Percentiles rank a stretch among this genome's conserved stretches.
Conservation (phyloP, 2,888 invertebrate species). For the Nomada lathburiana region DNA sequence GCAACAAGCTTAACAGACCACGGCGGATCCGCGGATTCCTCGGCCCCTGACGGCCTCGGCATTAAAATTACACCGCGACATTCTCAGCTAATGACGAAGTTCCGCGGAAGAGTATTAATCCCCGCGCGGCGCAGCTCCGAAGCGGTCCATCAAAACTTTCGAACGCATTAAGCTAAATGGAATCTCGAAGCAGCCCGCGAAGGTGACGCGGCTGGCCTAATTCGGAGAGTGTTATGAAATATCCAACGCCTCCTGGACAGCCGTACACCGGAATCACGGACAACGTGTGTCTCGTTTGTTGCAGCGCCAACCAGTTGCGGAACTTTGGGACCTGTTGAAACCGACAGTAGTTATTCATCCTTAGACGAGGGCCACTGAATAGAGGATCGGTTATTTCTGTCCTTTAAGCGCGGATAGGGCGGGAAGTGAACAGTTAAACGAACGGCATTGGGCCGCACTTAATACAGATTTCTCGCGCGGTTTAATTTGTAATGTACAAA, state of each 20-base stretch:
- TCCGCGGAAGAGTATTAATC: slow-evolving; percentile 51
- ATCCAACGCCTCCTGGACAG: background rate
- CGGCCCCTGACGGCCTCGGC: background rate
- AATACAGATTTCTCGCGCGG: slow-evolving; percentile 13
- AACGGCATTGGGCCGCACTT: slow-evolving; percentile 35
- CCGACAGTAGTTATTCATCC: slow-evolving; percentile 56
- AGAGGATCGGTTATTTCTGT: slow-evolving; percentile 42
- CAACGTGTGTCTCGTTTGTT: slow-evolving; percentile 40
- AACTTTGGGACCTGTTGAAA: slow-evolving; percentile 62
- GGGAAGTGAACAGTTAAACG: slow-evolving; percentile 26
- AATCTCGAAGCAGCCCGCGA: slow-evolving; percentile 57
- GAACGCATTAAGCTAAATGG: slow-evolving; percentile 64
- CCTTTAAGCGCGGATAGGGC: slow-evolving; percentile 30
- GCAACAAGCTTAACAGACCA: background rate
- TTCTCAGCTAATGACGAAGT: slow-evolving; percentile 45
- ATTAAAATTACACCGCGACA: slow-evolving; percentile 41
- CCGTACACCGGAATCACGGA: background rate
- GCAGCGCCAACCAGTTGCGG: slow-evolving; percentile 54
- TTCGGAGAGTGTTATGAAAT: slow-evolving; percentile 19
- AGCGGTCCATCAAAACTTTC: slow-evolving; percentile 64
- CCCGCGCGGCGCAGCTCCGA: slow-evolving; percentile 31
- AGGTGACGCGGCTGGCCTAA: background rate
- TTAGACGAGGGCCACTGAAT: slow-evolving; percentile 41
- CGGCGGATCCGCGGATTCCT: background rate
- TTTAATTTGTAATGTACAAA: slow-evolving; percentile 8